phyloP scores from a whole-genome alignment of 2,113 vertebrate genomes.

The Xenopus borealis region DNA sequence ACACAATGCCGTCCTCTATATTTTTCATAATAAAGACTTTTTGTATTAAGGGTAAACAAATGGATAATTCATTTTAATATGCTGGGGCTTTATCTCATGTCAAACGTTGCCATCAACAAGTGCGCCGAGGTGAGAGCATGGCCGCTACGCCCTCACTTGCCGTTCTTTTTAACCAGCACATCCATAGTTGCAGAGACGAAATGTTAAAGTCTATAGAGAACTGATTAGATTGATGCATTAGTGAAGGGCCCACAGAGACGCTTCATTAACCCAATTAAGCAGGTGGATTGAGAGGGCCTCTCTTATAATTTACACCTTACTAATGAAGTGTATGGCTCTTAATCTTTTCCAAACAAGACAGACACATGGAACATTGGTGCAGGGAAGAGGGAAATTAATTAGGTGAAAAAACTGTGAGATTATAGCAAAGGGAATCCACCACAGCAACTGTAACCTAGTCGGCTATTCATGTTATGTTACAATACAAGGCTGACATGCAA shows the following conservation, averaged over 20 bases:
- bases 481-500: conserved; percentile 63
- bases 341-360: conserved; percentile 90
- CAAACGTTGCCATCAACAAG: conserved; percentile 6
- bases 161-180: conserved; percentile 38
- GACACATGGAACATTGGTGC: conserved; percentile 80
- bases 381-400: conserved; percentile 87
- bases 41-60: too few relatives aligned
- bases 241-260: conserved; percentile 69
- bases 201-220: conserved; percentile 59
- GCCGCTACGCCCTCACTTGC: not conserved
- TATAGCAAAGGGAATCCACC: conserved; percentile 78
- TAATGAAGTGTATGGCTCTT: conserved; percentile 86
- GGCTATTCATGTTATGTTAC: conserved; percentile 62
- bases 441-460: conserved; percentile 73
- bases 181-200: conserved; percentile 52
- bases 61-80: too few relatives aligned
- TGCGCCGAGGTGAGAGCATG: not conserved
- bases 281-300: conserved; percentile 83
- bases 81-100: not conserved
- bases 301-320: conserved; percentile 88
- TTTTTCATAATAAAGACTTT: too few relatives aligned
- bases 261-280: conserved; percentile 89
- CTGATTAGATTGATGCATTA: conserved; percentile 60
- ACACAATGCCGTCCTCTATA: too few relatives aligned
- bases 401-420: conserved; percentile 86